phyloP scores from a whole-genome alignment of 1,140 invertebrate genomes.

The Orussus abietinus region DNA sequence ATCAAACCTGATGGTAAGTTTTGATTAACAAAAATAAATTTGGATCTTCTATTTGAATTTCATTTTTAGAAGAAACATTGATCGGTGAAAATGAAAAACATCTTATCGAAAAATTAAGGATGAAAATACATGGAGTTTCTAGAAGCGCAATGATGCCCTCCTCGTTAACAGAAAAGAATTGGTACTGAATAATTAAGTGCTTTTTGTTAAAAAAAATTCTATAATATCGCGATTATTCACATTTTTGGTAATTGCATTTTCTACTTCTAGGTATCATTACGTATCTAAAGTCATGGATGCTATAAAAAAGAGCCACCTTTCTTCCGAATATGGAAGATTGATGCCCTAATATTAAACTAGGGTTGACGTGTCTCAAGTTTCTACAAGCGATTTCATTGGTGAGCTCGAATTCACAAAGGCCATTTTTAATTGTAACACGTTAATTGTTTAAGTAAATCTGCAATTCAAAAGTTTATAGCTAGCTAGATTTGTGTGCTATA shows the following conservation, averaged over 20 bases:
- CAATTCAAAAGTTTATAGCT: no score
- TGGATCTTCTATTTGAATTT: slow-evolving; percentile 23
- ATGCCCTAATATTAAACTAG: slow-evolving; percentile 64
- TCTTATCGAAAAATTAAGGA: slow-evolving; percentile 62
- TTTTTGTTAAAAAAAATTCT: slow-evolving; percentile 10
- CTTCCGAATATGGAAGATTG: slow-evolving; percentile 76
- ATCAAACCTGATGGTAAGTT: slow-evolving; percentile 60
- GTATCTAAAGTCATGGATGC: slow-evolving; percentile 77
- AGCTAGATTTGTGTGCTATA: no score
- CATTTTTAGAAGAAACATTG: slow-evolving; percentile 54
- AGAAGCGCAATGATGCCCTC: slow-evolving; percentile 63
- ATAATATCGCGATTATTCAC: slow-evolving; percentile 11
- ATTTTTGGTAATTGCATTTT: slow-evolving; percentile 14
- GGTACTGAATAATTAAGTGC: slow-evolving; percentile 45
- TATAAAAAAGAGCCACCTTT: slow-evolving; percentile 77
- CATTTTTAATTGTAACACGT: no score
- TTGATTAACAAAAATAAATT: slow-evolving; percentile 21
- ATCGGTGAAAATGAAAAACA: slow-evolving; percentile 66
- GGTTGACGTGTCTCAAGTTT: no score
- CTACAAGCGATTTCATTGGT: no score
- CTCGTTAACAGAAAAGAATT: slow-evolving; percentile 67
- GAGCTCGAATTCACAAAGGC: no score
- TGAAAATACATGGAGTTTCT: slow-evolving; percentile 66
- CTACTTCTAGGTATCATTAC: slow-evolving; percentile 65
- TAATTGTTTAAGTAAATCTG: no score